phyloP scores from a whole-genome alignment of 1,140 invertebrate genomes.

The Epicauta chinensis region DNA sequence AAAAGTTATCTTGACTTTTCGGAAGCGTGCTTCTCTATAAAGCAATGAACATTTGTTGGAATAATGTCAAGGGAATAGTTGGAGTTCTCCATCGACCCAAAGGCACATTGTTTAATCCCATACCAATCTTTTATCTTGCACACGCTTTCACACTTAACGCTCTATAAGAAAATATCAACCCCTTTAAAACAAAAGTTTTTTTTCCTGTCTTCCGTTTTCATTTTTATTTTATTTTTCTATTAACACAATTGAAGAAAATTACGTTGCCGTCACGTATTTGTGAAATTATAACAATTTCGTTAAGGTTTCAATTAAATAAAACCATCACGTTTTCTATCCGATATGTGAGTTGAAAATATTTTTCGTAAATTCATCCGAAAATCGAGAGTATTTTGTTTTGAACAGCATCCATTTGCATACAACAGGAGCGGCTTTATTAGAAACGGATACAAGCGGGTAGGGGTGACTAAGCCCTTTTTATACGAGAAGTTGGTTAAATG shows the following conservation, averaged over 20 bases:
- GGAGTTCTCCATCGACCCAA: slow-evolving; percentile 19
- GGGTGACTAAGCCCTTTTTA: neutral
- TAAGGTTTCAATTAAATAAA: too few relatives aligned
- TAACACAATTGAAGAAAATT: neutral
- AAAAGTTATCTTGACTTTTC: neutral
- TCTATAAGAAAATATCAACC: slow-evolving; percentile 36
- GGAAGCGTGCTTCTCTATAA: slow-evolving; percentile 23
- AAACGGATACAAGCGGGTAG: neutral
- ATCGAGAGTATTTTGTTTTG: too few relatives aligned
- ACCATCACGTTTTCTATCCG: neutral
- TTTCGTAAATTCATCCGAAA: slow-evolving; percentile 25
- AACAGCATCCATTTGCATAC: slow-evolving; percentile 28
- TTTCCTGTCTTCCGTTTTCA: slow-evolving; percentile 23
- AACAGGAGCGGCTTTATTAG: slow-evolving; percentile 28
- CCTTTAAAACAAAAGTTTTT: slow-evolving; percentile 26
- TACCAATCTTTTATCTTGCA: slow-evolving; percentile 42
- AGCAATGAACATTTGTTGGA: slow-evolving; percentile 26
- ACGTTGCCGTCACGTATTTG: too few relatives aligned
- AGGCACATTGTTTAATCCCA: slow-evolving; percentile 40
- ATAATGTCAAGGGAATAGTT: slow-evolving; percentile 28
- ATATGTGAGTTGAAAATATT: slow-evolving; percentile 16
- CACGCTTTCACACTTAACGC: slow-evolving; percentile 41
- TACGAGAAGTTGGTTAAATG: too few relatives aligned
- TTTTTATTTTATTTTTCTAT: slow-evolving; percentile 19
- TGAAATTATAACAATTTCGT: too few relatives aligned